Base-by-base conservation (phyloP, 2,797 vertebrate genomes). In the Micrastur ruficollis region DNA sequence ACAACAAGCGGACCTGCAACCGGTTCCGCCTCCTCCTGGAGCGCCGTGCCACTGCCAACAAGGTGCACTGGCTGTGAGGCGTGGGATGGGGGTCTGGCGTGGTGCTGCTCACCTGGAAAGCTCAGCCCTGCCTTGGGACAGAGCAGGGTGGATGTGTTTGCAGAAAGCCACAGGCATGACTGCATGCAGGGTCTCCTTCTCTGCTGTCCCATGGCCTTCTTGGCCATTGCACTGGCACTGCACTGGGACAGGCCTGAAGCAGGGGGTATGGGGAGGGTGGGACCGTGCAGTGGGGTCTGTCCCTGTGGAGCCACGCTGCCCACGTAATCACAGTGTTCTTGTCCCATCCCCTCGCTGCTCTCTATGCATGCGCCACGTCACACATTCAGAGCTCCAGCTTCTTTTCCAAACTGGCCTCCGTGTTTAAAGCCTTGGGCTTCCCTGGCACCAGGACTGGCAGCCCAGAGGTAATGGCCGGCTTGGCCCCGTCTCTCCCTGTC, bases 1-100 rank as follows among this genome's bases (percentile, higher is more conserved):
- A 99, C 98, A 99, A 99, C 98, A 99, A 99, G 93, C 98, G 98
- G 68, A 99, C 99, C 4, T 98, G 98, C 93, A 99, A 99, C 98
- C 98, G 96, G n/a, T 99, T 99, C 98, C 98, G 99, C 32, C 98
- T 99, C 62, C 98, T 99, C 85, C 94, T 99, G 93, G 99, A 99
- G 93, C 98, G 97, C 88, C 98, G 99, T 59, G 96, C 98, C 26
- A 73, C 61, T 0, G 97, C 98, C 90, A 98, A 96, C 86, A 99
- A 99, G 99, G 99, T 99, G 97, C 2, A 21, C 12, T 72, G 59
- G 67, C 47, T 38, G 50, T 14, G 59, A 44, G 59, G 46, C 22
- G 7, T 34, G 5, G 87, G 59, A 27, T 0, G 0, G 46, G 12
- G 12, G 8, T 0, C 0, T 44, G 47, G 80, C 23, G 12, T 1